Evolutionary conservation across 2,888 invertebrate genomes (phyloP), one percentile per base, ranked within the genome.

Genomic region (Trachelus troglodyta): DNA sequence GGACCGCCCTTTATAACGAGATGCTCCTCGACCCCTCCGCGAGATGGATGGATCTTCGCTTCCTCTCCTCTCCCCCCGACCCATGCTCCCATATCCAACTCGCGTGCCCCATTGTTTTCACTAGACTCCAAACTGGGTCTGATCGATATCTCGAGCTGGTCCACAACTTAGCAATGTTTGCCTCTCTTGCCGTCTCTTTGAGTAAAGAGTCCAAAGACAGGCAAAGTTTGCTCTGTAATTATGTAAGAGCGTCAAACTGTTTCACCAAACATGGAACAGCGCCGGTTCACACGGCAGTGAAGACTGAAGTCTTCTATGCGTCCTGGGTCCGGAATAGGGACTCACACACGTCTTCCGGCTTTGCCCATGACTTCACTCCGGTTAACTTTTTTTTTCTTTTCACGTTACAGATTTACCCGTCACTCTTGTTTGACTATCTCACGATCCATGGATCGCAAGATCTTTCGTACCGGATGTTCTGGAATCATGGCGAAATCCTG

Each of bases 211-310:
- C 33, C 76, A 74, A 83, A 88, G 90, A 89, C 88, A 88, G 89
- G 89, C 89, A 90, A 89, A 88, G 90, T 90, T 90, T 90, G 86
- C 89, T 86, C 84, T 86, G 86, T 85, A 90, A 90, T 90, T 90
- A 90, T 89, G 88, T 88, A 89, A 90, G 83, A 82, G 87, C 85
- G 89, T 90, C 90, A 90, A 90, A 90, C 90, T 90, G 88, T 90
- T 90, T 90, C 88, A 88, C 87, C 90, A 90, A 90, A 90, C 89
- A 90, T 86, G 83, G 82, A 84, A 84, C 79, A 83, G 84, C 81
- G 82, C 86, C 56, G 56, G 87, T 89, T 89, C 89, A 88, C 89
- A 90, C 88, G 89, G 77, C 86, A 83, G 82, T 82, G 71, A 69
- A 33, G 71, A 15, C 40, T 9, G 34, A 15, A 35, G 69, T 75